Conservation (phyloP, 2,888 invertebrate species). For the Chloroclystis v-ata region DNA sequence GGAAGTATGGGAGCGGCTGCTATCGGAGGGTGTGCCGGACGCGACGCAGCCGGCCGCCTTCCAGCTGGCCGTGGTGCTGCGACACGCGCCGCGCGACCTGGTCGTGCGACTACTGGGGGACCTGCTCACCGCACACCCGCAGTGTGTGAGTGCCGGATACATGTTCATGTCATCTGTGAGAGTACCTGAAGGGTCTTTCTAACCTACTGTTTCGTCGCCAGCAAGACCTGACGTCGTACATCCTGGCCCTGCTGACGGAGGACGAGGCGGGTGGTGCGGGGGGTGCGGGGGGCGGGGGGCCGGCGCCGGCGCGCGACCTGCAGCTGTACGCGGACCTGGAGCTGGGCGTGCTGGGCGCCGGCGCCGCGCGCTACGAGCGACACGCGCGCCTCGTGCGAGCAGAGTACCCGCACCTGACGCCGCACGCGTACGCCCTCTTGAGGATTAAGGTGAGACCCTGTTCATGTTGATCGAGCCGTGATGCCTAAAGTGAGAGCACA, state of each 20-base stretch:
- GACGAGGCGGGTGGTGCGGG: slow-evolving; percentile 52
- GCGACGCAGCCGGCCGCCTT: slow-evolving; percentile 66
- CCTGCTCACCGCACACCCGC: slow-evolving; percentile 54
- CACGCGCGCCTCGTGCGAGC: slow-evolving; percentile 63
- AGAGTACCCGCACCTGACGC: slow-evolving; percentile 55
- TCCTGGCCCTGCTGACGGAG: slow-evolving; percentile 63
- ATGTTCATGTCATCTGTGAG: not conserved
- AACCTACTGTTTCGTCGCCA: slow-evolving; percentile 26
- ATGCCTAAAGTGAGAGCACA: too few relatives aligned
- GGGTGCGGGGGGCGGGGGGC: slow-evolving; percentile 25
- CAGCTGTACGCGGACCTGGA: slow-evolving; percentile 68
- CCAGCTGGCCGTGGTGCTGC: slow-evolving; percentile 60
- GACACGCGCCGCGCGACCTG: slow-evolving; percentile 62
- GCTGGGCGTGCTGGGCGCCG: slow-evolving; percentile 61
- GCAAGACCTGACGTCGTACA: slow-evolving; percentile 65
- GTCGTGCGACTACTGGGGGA: slow-evolving; percentile 52
- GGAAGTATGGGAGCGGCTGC: slow-evolving; percentile 60
- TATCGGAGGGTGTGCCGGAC: slow-evolving; percentile 54
- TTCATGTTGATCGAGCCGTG: too few relatives aligned
- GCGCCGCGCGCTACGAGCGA: slow-evolving; percentile 55
- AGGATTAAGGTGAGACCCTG: slow-evolving; percentile 49
- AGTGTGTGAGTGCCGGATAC: slow-evolving; percentile 46
- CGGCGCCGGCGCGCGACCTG: slow-evolving; percentile 51
- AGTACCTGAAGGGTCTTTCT: too few relatives aligned
- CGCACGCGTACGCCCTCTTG: slow-evolving; percentile 53